phyloP scores from a whole-genome alignment of 2,888 invertebrate genomes.

The Macrophya annulata region DNA sequence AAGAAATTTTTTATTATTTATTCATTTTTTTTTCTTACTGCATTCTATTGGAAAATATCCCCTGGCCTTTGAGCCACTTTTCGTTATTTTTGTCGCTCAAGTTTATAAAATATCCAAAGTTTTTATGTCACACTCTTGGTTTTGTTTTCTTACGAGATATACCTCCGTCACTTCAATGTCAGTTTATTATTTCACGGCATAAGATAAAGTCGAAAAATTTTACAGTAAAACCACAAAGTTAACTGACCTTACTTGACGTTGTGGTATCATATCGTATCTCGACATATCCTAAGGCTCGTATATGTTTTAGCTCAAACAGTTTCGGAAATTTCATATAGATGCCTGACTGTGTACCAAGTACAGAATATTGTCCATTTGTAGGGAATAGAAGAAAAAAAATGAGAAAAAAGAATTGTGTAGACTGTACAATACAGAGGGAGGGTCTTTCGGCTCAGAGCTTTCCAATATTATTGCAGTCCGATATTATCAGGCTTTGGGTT shows the following conservation, averaged over 20 bases:
- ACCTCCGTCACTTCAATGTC: background rate
- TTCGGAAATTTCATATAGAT: background rate
- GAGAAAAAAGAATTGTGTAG: background rate
- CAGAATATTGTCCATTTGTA: background rate
- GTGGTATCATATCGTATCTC: background rate
- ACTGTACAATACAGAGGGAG: background rate
- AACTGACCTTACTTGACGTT: background rate
- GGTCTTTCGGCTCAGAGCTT: background rate
- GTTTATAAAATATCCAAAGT: too few species aligned
- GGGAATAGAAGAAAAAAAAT: background rate
- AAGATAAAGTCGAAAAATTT: background rate
- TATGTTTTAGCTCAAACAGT: background rate
- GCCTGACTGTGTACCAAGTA: background rate
- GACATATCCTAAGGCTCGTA: background rate
- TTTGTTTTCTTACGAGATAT: background rate
- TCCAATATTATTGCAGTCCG: constrained; percentile 7
- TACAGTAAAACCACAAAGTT: background rate
- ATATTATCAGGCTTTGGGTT: background rate
- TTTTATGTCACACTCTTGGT: background rate
- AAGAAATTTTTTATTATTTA: too few species aligned
- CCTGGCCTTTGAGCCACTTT: background rate
- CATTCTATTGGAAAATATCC: background rate
- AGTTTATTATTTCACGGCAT: background rate
- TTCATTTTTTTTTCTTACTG: background rate
- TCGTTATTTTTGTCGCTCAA: too few species aligned